Conservation (phyloP, 2,113 vertebrate genomes). For the Orientallactaga bullata region DNA sequence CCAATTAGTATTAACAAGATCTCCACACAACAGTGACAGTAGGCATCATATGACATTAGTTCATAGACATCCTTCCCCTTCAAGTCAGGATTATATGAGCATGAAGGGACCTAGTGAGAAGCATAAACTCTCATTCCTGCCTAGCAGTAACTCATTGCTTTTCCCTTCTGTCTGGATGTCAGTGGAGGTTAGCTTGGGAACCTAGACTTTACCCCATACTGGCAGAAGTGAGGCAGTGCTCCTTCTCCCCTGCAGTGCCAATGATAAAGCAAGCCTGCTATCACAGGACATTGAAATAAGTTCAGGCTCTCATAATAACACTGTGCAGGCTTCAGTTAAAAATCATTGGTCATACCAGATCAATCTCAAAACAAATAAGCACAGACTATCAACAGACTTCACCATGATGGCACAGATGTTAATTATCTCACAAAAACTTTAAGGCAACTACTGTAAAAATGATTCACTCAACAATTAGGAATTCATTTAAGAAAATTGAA, state of each 20-base stretch:
- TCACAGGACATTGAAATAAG: neutral
- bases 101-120: neutral
- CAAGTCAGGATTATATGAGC: neutral
- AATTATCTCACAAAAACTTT: constrained; percentile 27
- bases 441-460: neutral
- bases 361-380: neutral
- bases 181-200: neutral
- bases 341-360: neutral
- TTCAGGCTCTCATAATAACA: neutral
- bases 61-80: neutral
- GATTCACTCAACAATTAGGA: constrained; percentile 11
- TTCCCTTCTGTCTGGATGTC: too few species aligned
- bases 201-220: neutral
- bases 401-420: constrained; percentile 21
- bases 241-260: neutral
- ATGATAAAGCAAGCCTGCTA: neutral
- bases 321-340: neutral
- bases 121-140: neutral
- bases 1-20: neutral
- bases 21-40: neutral
- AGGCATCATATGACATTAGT: neutral
- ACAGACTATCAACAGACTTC: constrained; percentile 10
- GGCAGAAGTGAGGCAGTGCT: neutral
- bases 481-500: neutral
- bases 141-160: neutral